Base-by-base conservation (phyloP, 2,888 invertebrate species). In the Elmis aenea region DNA sequence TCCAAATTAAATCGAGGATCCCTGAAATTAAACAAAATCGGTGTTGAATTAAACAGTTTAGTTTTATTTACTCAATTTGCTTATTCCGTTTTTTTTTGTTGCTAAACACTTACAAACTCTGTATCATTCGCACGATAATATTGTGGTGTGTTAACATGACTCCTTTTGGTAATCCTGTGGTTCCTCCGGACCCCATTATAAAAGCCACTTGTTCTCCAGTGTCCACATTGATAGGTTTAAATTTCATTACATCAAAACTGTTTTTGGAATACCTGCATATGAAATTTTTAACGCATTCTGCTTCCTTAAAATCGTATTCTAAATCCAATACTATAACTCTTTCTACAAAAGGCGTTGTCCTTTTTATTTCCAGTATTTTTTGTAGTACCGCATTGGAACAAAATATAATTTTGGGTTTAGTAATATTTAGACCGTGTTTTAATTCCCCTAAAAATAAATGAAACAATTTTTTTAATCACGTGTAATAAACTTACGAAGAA, bases 91-190 rank as follows among this genome's bases (percentile, higher is more conserved):
- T n/a, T n/a, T n/a, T n/a, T 18, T 18, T 18, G 5, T 5, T 18
- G 18, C 6, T 18, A 12, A n/a, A 27, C 13, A n/a, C 16, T 13
- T 32, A 43, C 38, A 13, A 24, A 10, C 16, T 5, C 18, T 35
- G 35, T 3, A 28, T 22, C 15, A 36, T 25, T 25, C 35, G n/a
- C 2, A 28, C 18, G 4, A 13, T 13, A 4, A 56, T 23, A 33
- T 81, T 81, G 33, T 68, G 62, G 58, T 81, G 77, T 3, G 78
- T 75, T 25, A 81, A 59, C 64, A 75, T 69, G 1, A 82, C 80
- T 18, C 79, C 80, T 63, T 83, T 82, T 1, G 81, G 77, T 51
- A 81, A 61, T 1, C 83, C 83, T n/a, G 76, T 76, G 0, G 84
- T 83, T 26, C 83, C 83, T 36, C 82, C 81, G 20, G 83, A 83